Evolutionary conservation across 2,797 vertebrate species (phyloP), one percentile per base, ranked within the genome.

Genomic region (Myotis findleyi): DNA sequence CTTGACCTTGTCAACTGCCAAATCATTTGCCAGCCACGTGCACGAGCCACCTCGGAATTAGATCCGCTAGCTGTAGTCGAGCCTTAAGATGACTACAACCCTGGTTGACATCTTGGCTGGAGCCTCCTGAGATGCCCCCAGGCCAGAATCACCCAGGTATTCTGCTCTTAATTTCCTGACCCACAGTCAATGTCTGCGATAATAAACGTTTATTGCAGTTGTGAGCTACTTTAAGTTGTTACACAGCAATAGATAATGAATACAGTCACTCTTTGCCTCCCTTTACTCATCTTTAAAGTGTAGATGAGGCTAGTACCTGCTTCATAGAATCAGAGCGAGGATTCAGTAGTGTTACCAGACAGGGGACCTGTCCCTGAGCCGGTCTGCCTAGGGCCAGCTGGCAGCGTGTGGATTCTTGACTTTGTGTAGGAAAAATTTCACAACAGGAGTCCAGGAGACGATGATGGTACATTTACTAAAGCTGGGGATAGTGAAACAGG

Each of bases 161-260:
- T 69, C 38, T 72, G n/a, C 36, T 84, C 30, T 71, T 73, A 53
- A 59, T 69, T 92, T 90, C 53, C 14, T 86, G 57, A 76, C 10
- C 30, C 75, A 83, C 20, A 81, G 91, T 77, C 79, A 92, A 80
- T 69, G 27, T 4, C 5, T 51, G 49, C 87, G 16, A 49, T 71
- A 71, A 83, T 17, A 69, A 66, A 72, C 62, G 18, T 71, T 71
- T 90, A 71, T 51, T 75, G 10, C 36, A 66, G 14, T 75, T 87
- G 92, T 81, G 92, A 96, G 21, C 3, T 72, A 23, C 17, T 9
- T 9, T n/a, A 30, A 85, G 87, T 93, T 94, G 47, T 94, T 79
- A 83, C 4, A 13, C 23, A 85, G 38, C 38, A 59, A 30, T 11
- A 73, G 75, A 47, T 64, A 68, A 72, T 64, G 36, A 86, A 83